Evolutionary conservation across 2,113 vertebrate species (phyloP).

Genomic region (Peucedramus taeniatus): DNA sequence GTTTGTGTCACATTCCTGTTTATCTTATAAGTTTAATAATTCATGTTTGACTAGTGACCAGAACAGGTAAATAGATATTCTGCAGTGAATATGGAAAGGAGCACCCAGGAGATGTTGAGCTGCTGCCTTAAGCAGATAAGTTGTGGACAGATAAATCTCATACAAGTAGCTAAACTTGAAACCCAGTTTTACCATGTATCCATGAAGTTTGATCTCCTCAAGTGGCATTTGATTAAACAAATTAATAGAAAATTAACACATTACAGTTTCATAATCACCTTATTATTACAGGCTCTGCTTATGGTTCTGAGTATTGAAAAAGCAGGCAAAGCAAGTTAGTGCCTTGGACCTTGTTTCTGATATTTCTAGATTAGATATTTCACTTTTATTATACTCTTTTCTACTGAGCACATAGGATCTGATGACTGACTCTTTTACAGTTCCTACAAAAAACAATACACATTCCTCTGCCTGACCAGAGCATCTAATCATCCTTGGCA

Average conservation of each 20-base stretch:
- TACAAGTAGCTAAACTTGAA: background rate
- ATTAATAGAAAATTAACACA: background rate
- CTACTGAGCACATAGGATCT: background rate
- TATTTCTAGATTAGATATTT: background rate
- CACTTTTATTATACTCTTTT: background rate
- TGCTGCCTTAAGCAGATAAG: background rate
- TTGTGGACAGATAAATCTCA: background rate
- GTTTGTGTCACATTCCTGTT: background rate
- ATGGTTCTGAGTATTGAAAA: background rate
- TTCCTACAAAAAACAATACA: background rate
- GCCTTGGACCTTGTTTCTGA: background rate
- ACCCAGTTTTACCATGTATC: background rate
- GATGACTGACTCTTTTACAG: background rate
- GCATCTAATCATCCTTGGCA: conserved; percentile 14
- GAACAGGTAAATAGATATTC: background rate
- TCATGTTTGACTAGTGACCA: background rate
- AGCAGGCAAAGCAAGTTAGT: background rate
- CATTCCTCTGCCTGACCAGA: background rate
- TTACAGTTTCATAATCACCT: background rate
- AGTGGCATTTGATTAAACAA: background rate
- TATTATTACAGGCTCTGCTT: background rate
- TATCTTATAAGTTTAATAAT: background rate
- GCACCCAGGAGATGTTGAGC: background rate
- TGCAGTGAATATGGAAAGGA: background rate
- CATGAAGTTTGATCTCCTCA: background rate